phyloP scores from a whole-genome alignment of 2,113 vertebrate genomes.

The Campylorhamphus procurvoides region DNA sequence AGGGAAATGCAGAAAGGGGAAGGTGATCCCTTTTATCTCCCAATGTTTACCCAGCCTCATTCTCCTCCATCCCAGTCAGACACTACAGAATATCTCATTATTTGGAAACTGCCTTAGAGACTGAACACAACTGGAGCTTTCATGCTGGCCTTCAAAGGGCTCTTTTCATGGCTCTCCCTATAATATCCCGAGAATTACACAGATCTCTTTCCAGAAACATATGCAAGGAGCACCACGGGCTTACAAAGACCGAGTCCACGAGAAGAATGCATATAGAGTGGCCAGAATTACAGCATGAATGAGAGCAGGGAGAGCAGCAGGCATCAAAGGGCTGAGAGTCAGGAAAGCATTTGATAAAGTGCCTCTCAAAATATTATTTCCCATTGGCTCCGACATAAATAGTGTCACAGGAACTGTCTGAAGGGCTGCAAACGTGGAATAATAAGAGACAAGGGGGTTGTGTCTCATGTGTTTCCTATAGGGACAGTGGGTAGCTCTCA shows the following conservation, averaged over 20 bases:
- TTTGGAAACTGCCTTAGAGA: neutral
- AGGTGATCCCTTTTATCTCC: constrained; percentile 22
- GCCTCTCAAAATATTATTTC: constrained; percentile 38
- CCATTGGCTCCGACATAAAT: constrained; percentile 35
- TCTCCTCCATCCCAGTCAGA: neutral
- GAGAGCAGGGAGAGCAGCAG: constrained; percentile 20
- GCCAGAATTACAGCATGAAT: neutral
- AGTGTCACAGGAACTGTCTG: constrained; percentile 3
- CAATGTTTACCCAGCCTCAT: constrained; percentile 10
- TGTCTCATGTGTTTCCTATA: neutral
- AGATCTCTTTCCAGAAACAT: neutral
- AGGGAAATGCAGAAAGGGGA: constrained; percentile 17
- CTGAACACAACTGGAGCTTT: constrained; percentile 13
- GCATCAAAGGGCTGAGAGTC: constrained; percentile 23
- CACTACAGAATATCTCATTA: neutral
- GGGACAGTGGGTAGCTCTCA: neutral
- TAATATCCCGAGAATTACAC: neutral
- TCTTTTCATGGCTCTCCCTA: neutral
- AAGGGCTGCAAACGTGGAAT: constrained; percentile 18
- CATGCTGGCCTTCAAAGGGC: constrained; percentile 32
- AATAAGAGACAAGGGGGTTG: neutral
- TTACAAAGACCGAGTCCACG: neutral
- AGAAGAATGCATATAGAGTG: neutral
- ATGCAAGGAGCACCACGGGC: neutral
- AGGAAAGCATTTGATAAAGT: neutral